Evolutionary conservation across 2,888 invertebrate genomes (phyloP).

Genomic region (Teleiodes luculella): DNA sequence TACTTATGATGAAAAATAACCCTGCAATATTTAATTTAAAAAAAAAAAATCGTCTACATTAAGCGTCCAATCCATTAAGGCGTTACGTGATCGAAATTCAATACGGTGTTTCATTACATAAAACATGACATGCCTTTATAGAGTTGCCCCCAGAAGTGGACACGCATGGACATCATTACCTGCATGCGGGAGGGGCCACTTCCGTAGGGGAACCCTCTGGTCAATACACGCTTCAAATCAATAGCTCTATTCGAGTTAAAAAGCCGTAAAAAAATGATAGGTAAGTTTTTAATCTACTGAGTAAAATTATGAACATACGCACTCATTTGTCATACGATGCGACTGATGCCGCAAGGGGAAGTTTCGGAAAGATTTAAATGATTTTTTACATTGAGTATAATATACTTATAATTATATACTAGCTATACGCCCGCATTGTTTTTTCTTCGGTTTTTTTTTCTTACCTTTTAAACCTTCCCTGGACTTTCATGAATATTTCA

Average conservation of each 20-base stretch:
- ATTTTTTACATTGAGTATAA: too few relatives aligned
- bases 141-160: conserved; percentile 30
- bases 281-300: background rate
- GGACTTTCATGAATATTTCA: too few relatives aligned
- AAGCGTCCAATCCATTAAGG: background rate
- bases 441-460: too few relatives aligned
- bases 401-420: too few relatives aligned
- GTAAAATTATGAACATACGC: background rate
- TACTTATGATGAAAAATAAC: too few relatives aligned
- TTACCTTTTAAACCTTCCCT: too few relatives aligned
- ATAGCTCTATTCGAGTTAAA: conserved; percentile 36
- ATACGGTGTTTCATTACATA: conserved; percentile 30
- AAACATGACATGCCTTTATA: conserved; percentile 20
- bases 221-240: conserved; percentile 38
- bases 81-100: conserved; percentile 25
- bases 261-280: conserved; percentile 28
- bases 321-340: background rate
- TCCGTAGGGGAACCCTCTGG: conserved; percentile 53
- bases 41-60: too few relatives aligned
- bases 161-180: conserved; percentile 48
- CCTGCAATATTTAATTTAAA: too few relatives aligned
- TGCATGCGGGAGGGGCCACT: conserved; percentile 38
- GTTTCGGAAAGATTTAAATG: conserved; percentile 1
- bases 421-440: too few relatives aligned
- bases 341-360: background rate